Base-by-base conservation (phyloP, 2,113 vertebrate species). In the Dicaeum eximium region DNA sequence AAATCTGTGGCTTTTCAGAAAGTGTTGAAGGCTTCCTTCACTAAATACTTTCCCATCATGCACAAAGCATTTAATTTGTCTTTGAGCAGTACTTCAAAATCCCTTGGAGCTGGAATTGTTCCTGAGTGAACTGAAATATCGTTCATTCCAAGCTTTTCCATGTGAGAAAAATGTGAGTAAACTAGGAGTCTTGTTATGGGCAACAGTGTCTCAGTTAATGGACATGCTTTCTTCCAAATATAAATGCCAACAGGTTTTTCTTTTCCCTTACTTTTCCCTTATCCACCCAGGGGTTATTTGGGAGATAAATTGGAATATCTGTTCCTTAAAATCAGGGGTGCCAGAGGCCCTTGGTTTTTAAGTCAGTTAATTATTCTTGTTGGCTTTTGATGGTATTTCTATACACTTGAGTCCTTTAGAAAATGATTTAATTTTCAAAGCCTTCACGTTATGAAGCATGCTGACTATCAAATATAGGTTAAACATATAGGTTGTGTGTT, bases 1-100 rank as follows among this genome's bases (percentile, higher is more conserved):
- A 78, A 92, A 92, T 88, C 77, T 78, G 30, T 73, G 73, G 77
- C 67, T 91, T 88, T 65, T 77, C 28, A 53, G 33, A 44, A 89
- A 45, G 67, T 56, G 60, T 44, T 87, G 69, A 91, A 75, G 50
- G 23, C 10, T 93, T 78, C 50, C 25, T 73, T 91, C 33, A 25
- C 64, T 83, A 23, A 88, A 78, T 83, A 33, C 28, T 73, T 92
- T 57, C 25, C 42, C 24, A 37, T 69, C 19, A 10, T 48, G 31
- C 31, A 45, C 35, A 42, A 69, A 15, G 33, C 38, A 40, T 89
- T 89, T 80, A 77, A n/a, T 38, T 78, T 92, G 70, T 70, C 16
- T 89, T 60, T 24, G 30, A 75, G 22, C 20, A 15, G 13, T 80
- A 5, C 17, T 69, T 78, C 50, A 27, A 58, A 67, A 78, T 78